These are phyloP conservation scores for Dryobota labecula DNA, from an alignment of 2,888 invertebrate genomes.

Conservation along the genomic window DNA sequence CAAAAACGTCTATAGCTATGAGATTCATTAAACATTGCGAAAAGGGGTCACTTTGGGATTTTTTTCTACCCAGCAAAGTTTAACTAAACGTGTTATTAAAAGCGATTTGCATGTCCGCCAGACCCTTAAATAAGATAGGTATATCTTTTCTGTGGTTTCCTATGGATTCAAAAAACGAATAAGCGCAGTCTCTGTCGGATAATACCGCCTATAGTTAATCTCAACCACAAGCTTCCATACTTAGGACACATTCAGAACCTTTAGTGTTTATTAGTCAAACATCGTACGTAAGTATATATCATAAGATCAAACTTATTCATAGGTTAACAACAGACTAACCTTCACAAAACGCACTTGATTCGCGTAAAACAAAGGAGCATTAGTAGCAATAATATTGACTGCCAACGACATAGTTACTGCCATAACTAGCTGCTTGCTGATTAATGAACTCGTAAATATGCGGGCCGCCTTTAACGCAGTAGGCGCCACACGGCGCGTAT, in stretches of 20 bases:
- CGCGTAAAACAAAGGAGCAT: slow-evolving; percentile 41
- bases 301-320: background rate
- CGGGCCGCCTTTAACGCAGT: slow-evolving; percentile 33
- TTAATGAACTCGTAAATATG: slow-evolving; percentile 52
- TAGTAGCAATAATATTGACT: slow-evolving; percentile 26
- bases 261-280: background rate
- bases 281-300: background rate
- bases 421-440: slow-evolving; percentile 35
- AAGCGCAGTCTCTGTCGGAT: no score
- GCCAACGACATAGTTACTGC: slow-evolving; percentile 28
- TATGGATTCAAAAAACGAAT: no score
- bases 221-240: background rate
- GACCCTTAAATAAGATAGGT: no score
- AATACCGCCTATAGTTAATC: background rate
- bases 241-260: background rate
- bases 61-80: no score
- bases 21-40: no score
- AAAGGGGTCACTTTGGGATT: no score
- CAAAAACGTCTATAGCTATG: no score
- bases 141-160: no score
- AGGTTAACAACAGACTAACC: background rate
- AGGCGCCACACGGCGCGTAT: slow-evolving; percentile 42
- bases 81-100: no score
- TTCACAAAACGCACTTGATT: background rate
- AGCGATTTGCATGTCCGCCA: no score